A percentile compares a stretch with the other conserved stretches of the same genome.
phyloP scores from a whole-genome alignment of 1,140 invertebrate species.

The Macrobrachium nipponense region DNA sequence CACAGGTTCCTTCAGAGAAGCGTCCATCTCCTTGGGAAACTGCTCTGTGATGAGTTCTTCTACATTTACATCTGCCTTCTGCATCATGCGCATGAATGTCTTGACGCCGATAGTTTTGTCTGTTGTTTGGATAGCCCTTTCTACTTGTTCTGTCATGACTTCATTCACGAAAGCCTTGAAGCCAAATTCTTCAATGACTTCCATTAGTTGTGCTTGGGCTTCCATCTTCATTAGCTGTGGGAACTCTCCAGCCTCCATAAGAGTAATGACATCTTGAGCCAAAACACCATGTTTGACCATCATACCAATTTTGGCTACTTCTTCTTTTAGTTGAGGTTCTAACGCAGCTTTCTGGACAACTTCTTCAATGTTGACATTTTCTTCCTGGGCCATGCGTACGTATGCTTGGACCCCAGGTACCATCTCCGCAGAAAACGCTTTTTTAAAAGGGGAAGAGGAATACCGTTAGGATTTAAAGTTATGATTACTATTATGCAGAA shows the following conservation, averaged over 20 bases:
- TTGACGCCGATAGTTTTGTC: conserved; percentile 42
- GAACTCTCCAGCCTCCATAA: conserved; percentile 64
- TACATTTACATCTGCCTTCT: conserved; percentile 47
- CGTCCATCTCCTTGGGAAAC: conserved; percentile 42
- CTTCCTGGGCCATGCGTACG: conserved; percentile 81
- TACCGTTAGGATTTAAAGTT: conserved; percentile 5
- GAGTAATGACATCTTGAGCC: conserved; percentile 59
- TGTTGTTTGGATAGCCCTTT: conserved; percentile 49
- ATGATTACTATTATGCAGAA: too few species aligned
- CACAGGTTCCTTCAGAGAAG: conserved; percentile 23
- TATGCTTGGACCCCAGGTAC: conserved; percentile 64
- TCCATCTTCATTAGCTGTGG: conserved; percentile 61
- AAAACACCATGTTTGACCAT: conserved; percentile 64
- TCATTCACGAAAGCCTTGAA: conserved; percentile 43
- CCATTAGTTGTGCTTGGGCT: conserved; percentile 64
- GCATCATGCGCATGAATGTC: conserved; percentile 51
- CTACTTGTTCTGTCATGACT: conserved; percentile 45
- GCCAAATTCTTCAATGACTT: conserved; percentile 58
- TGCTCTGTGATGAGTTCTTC: conserved; percentile 51
- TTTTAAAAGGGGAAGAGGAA: conserved; percentile 36
- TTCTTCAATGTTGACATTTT: conserved; percentile 84
- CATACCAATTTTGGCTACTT: conserved; percentile 59
- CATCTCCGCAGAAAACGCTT: conserved; percentile 63
- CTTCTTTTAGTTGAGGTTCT: conserved; percentile 78
- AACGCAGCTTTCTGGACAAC: conserved; percentile 87